These are phyloP conservation scores for Dinoponera quadriceps DNA, from an alignment of 1,140 invertebrate species.

Conservation along the genomic window DNA sequence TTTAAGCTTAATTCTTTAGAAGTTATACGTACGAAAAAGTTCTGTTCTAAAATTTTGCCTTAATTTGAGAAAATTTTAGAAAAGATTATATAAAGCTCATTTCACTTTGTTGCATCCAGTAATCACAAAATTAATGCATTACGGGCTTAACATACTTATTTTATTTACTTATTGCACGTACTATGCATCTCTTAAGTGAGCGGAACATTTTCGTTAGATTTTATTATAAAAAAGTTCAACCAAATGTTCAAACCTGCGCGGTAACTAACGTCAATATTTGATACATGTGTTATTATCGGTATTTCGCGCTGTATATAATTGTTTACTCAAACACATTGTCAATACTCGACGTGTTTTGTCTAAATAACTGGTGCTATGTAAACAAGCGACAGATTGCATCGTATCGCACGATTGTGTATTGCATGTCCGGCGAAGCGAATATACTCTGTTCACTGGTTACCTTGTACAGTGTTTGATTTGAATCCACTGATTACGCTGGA, in stretches of 20 bases:
- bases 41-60: neutral
- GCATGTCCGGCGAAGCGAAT: neutral
- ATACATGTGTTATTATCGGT: neutral
- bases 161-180: neutral
- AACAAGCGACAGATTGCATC: constrained; percentile 16
- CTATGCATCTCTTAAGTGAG: neutral
- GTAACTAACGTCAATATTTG: neutral
- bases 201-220: constrained; percentile 1
- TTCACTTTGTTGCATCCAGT: neutral
- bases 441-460: constrained; percentile 9
- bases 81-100: neutral
- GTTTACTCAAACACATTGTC: constrained; percentile 3
- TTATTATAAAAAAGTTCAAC: neutral
- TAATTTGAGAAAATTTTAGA: neutral
- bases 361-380: neutral
- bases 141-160: neutral
- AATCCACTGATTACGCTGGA: constrained; percentile 53
- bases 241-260: neutral
- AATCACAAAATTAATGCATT: neutral
- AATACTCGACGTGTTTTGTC: neutral
- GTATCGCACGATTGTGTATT: constrained; percentile 17
- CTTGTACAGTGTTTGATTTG: constrained; percentile 42
- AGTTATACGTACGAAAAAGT: constrained; percentile 13
- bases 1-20: neutral
- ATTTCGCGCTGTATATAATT: neutral